Evolutionary conservation across 2,113 vertebrate genomes (phyloP).

Genomic region (human): DNA sequence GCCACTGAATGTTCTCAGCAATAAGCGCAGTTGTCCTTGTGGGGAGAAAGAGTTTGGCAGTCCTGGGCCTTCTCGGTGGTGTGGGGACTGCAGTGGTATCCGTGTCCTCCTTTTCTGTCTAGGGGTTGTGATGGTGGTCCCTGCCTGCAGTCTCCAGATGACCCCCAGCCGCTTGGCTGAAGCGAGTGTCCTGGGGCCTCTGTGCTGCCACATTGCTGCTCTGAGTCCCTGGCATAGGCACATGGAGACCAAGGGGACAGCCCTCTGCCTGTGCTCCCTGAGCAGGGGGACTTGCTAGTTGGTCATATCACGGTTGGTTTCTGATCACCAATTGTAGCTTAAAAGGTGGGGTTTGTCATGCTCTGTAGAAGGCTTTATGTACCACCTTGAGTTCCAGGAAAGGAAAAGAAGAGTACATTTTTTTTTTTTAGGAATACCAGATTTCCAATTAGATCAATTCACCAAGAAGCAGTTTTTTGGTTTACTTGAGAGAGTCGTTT

Average conservation of each 20-base stretch:
- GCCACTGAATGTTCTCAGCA: background rate
- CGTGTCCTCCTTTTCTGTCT: rapidly evolving
- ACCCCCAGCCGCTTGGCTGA: background rate
- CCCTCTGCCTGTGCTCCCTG: background rate
- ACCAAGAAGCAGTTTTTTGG: background rate
- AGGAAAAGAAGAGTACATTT: background rate
- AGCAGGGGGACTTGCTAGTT: background rate
- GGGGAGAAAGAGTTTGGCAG: background rate
- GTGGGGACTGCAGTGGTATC: rapidly evolving
- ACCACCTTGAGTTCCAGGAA: background rate
- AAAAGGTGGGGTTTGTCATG: too few species aligned
- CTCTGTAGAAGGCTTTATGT: too few species aligned
- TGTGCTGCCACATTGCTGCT: background rate
- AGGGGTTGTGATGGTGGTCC: rapidly evolving
- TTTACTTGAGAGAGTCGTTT: background rate
- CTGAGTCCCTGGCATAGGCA: rapidly evolving
- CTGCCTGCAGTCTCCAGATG: rapidly evolving
- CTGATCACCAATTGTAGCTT: background rate
- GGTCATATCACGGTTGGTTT: rapidly evolving
- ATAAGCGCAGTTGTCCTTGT: background rate
- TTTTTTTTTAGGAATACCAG: background rate
- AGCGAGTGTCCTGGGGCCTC: background rate
- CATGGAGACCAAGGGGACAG: too few species aligned
- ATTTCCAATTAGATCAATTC: background rate
- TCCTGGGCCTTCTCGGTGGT: rapidly evolving